phyloP scores from a whole-genome alignment of 1,140 invertebrate species.

The Goniozus legneri region DNA sequence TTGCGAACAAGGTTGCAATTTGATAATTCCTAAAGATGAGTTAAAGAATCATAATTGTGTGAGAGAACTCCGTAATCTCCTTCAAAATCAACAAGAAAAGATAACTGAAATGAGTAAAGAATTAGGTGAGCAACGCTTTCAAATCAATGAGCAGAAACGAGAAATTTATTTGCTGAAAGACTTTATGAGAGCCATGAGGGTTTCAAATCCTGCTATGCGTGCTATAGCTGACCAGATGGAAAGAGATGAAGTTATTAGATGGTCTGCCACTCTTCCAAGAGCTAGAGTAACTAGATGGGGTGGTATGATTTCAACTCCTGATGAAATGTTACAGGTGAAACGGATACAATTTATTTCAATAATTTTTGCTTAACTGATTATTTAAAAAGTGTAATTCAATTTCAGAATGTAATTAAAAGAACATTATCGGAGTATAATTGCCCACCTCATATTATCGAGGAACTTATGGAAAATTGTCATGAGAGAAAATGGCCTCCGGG shows the following conservation, averaged over 20 bases:
- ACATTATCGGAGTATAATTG: conserved; percentile 89
- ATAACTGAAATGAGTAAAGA: conserved; percentile 81
- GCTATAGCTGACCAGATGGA: conserved; percentile 90
- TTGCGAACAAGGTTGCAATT: conserved; percentile 89
- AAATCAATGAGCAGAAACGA: conserved; percentile 83
- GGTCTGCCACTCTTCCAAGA: conserved; percentile 79
- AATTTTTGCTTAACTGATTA: background rate
- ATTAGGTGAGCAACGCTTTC: conserved; percentile 78
- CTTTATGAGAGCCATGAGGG: conserved; percentile 86
- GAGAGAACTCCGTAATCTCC: conserved; percentile 77
- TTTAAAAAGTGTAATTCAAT: conserved; percentile 10
- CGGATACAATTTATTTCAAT: background rate
- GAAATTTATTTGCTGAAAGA: conserved; percentile 87
- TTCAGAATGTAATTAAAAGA: conserved; percentile 85
- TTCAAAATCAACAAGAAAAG: conserved; percentile 82
- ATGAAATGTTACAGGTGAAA: conserved; percentile 81
- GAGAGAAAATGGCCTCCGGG: conserved; percentile 92
- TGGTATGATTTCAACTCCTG: conserved; percentile 95
- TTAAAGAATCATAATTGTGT: conserved; percentile 93
- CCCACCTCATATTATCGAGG: conserved; percentile 86
- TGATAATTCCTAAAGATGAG: conserved; percentile 93
- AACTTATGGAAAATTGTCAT: conserved; percentile 96
- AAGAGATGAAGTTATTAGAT: conserved; percentile 86
- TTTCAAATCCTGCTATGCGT: conserved; percentile 84
- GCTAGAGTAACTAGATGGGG: conserved; percentile 93